Conservation (phyloP, 1,140 invertebrate species). For the Lucilia sericata region DNA sequence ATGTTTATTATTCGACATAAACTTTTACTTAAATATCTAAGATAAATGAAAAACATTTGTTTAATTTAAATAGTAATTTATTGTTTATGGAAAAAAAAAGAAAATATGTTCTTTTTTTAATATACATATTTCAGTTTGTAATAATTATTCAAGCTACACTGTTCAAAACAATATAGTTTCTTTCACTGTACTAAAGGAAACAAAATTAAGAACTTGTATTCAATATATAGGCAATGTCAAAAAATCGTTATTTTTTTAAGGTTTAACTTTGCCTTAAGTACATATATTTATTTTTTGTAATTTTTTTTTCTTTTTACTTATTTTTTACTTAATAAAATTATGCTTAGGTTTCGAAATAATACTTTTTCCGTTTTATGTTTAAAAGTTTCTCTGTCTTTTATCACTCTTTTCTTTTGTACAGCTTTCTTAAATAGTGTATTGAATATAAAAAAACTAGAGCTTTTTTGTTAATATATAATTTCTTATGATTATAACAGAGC, state of each 20-base stretch:
- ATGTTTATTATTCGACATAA: no score
- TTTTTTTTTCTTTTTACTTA: not conserved
- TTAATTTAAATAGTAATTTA: no score
- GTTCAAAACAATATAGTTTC: no score
- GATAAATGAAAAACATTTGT: no score
- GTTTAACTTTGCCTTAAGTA: not conserved
- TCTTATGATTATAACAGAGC: constrained; percentile 30
- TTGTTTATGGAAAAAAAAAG: no score
- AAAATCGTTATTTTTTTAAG: not conserved
- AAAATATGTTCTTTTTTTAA: no score
- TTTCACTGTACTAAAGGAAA: no score
- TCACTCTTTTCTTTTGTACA: not conserved
- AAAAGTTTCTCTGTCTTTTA: not conserved
- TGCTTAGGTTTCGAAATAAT: constrained; percentile 35
- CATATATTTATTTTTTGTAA: not conserved
- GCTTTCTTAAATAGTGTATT: not conserved
- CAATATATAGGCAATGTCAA: not conserved
- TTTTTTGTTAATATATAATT: constrained; percentile 31
- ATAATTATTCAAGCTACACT: no score
- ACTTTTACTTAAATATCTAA: no score
- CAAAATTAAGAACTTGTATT: not conserved
- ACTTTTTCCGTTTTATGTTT: constrained; percentile 30
- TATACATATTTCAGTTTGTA: no score
- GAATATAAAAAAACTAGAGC: not conserved
- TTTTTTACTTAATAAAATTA: constrained; percentile 5